Evolutionary conservation across 53 echinoderm and acorn worm species (phyloP).

Genomic region (Zoroaster sp.): DNA sequence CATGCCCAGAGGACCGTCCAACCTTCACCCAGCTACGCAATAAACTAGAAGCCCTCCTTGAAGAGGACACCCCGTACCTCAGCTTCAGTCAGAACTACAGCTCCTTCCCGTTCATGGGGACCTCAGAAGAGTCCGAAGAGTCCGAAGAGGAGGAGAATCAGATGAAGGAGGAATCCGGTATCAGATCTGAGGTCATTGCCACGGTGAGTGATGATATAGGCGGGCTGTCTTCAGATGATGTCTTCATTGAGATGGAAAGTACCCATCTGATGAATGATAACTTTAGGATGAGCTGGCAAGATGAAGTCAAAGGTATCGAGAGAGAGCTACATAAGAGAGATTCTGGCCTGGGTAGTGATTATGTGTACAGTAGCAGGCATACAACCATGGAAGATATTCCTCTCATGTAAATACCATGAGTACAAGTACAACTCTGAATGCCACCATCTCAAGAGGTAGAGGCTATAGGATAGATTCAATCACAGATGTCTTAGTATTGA

Average conservation of each 20-base stretch:
- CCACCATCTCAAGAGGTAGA: background rate
- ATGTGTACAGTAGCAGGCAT: background rate
- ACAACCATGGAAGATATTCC: conserved; percentile 18
- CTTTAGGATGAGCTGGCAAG: background rate
- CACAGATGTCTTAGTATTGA: no score
- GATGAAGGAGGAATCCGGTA: conserved; percentile 46
- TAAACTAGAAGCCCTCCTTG: conserved; percentile 81
- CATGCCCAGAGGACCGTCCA: conserved; percentile 75
- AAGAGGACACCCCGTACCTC: conserved; percentile 83
- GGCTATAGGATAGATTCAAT: no score
- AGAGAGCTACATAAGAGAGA: conserved; percentile 23
- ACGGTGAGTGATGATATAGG: background rate
- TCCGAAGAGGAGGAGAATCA: conserved; percentile 15
- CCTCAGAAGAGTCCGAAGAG: conserved; percentile 16
- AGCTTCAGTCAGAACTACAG: conserved; percentile 59
- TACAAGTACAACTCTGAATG: background rate
- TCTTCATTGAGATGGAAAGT: conserved; percentile 3
- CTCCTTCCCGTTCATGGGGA: conserved; percentile 56
- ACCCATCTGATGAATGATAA: background rate
- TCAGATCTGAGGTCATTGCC: background rate
- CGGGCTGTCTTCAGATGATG: background rate
- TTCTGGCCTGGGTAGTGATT: conserved; percentile 32
- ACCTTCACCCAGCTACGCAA: conserved; percentile 85
- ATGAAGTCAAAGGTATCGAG: background rate
- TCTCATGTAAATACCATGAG: background rate